Base-by-base conservation (phyloP, 2,888 invertebrate genomes). In the Tenthredo scrophulariae region DNA sequence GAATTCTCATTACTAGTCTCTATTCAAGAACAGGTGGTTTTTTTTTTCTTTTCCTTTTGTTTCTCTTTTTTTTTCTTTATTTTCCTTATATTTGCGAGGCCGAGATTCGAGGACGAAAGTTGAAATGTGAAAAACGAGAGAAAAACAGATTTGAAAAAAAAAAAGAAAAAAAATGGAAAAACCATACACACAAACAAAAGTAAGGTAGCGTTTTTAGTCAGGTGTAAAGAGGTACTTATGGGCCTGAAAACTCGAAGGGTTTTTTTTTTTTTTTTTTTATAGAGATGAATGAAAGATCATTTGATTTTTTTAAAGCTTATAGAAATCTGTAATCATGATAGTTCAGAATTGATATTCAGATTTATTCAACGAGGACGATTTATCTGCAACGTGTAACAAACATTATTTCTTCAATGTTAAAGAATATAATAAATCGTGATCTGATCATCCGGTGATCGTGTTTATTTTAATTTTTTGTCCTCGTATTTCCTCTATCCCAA, bases 401-500 rank as follows among this genome's bases (percentile, higher is more conserved):
- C 40, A 75, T 75, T 26, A 46, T 46, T 75, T 75, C 26, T n/a
- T 10, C 22, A 75, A 75, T 75, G 50, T 43, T 13, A 43, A 74
- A 37, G 2, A 58, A 26, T 43, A 40, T 13, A 75, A 75, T 75
- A 75, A 75, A 75, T 75, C 46, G 46, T 40, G 75, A 46, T 26
- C 75, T 26, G 75, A n/a, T 75, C 22, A 29, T 75, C 26, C 29
- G 6, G 22, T 5, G n/a, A 37, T 15, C 40, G 40, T 37, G 33
- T 26, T 26, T 3, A 43, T n/a, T 40, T 40, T 18, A 50, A 7
- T 29, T 46, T 46, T 75, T 75, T 75, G 75, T 75, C 26, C 75
- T 43, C 43, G 75, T 75, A 75, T 46, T 75, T 43, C 75, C 75
- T 75, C 46, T 43, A 15, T 75, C 26, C 75, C 75, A 4, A 67